These are phyloP conservation scores for Malthinus seriepunctatus DNA, from an alignment of 2,888 invertebrate species.

Conservation along the genomic window DNA sequence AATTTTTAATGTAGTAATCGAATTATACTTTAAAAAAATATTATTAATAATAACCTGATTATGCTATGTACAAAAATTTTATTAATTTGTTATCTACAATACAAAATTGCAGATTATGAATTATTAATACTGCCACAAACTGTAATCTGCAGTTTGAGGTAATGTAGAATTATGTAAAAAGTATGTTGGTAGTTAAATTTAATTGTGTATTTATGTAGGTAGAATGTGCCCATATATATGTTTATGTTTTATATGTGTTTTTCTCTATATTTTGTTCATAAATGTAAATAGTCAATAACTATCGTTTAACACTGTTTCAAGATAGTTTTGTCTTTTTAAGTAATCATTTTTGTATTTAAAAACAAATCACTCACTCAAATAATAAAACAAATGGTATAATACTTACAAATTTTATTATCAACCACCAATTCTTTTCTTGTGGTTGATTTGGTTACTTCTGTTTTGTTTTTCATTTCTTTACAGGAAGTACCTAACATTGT, in stretches of 20 bases:
- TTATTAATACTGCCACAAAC: slow-evolving; percentile 2
- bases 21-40: background rate
- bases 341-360: too few relatives aligned
- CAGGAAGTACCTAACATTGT: too few relatives aligned
- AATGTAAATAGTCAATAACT: slow-evolving; percentile 24
- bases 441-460: too few relatives aligned
- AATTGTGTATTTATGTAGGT: slow-evolving; percentile 28
- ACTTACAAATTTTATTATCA: too few relatives aligned
- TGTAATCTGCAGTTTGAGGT: slow-evolving; percentile 15
- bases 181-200: slow-evolving; percentile 21
- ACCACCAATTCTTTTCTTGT: too few relatives aligned
- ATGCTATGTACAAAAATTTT: slow-evolving; percentile 23
- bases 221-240: slow-evolving; percentile 13
- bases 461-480: too few relatives aligned
- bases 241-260: slow-evolving; percentile 23
- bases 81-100: slow-evolving; percentile 24
- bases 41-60: slow-evolving; percentile 9
- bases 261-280: slow-evolving; percentile 19
- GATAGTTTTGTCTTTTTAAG: too few relatives aligned
- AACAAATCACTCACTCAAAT: too few relatives aligned
- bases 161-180: slow-evolving; percentile 27
- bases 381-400: too few relatives aligned
- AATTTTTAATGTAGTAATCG: background rate
- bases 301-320: background rate
- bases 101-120: slow-evolving; percentile 8